phyloP scores from a whole-genome alignment of 2,888 invertebrate species.

The Zygaena filipendulae region DNA sequence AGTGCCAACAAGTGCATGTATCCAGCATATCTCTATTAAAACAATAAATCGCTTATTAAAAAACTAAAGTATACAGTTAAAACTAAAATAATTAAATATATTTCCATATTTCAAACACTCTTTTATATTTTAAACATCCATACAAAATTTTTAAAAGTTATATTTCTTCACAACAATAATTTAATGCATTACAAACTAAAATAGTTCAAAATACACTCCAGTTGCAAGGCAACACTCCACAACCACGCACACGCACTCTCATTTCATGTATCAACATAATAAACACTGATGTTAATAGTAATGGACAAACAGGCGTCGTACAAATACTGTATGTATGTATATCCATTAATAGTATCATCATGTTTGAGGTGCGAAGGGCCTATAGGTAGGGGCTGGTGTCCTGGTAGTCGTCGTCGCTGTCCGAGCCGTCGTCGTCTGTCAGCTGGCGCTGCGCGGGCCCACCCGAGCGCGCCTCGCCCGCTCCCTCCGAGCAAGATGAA shows the following conservation, averaged over 20 bases:
- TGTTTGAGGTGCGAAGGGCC: slow-evolving; percentile 17
- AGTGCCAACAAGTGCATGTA: slow-evolving; percentile 41
- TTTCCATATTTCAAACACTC: too few relatives aligned
- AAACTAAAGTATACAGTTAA: slow-evolving; percentile 33
- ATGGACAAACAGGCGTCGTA: too few relatives aligned
- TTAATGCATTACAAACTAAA: slow-evolving; percentile 33
- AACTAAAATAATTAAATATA: slow-evolving; percentile 62
- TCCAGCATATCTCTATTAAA: slow-evolving; percentile 34
- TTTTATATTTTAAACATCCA: slow-evolving; percentile 39
- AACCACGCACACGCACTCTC: too few relatives aligned
- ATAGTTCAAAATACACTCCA: too few relatives aligned
- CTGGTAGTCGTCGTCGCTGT: slow-evolving; percentile 55
- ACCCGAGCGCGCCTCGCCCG: slow-evolving; percentile 40
- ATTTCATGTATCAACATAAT: too few relatives aligned
- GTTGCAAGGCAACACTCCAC: too few relatives aligned
- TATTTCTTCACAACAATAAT: slow-evolving; percentile 39
- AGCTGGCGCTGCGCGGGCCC: slow-evolving; percentile 52
- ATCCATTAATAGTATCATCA: too few relatives aligned
- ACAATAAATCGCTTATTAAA: slow-evolving; percentile 40
- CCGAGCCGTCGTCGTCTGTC: slow-evolving; percentile 58
- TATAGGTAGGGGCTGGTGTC: slow-evolving; percentile 58
- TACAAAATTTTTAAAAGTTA: too few relatives aligned
- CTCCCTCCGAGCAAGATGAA: slow-evolving; percentile 53
- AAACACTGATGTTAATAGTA: too few relatives aligned
- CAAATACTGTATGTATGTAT: too few relatives aligned